Percentiles rank a stretch among this genome's conserved stretches.
Conservation (phyloP, 1,140 invertebrate genomes). For the Zaprionus kolodkinae region DNA sequence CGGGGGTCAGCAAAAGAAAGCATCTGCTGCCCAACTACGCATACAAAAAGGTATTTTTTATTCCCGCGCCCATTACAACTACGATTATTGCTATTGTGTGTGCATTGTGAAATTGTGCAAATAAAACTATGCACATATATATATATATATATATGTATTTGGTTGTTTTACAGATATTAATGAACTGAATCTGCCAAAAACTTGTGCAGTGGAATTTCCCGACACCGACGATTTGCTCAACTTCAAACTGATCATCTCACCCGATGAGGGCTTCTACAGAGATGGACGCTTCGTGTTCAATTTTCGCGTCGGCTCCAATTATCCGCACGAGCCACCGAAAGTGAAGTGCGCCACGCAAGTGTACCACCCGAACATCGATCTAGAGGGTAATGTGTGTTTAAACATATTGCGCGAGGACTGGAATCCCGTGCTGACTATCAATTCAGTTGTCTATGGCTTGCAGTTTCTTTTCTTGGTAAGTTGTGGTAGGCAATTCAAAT, state of each 20-base stretch:
- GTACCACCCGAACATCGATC: conserved; percentile 98
- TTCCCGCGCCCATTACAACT: conserved; percentile 4
- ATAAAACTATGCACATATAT: conserved; percentile 4
- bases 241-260: conserved; percentile 98
- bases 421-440: conserved; percentile 99
- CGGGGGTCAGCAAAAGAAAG: conserved; percentile 92
- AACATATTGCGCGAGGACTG: conserved; percentile 99
- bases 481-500: conserved; percentile 32
- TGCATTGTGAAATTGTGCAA: not conserved
- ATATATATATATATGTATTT: no score
- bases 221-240: conserved; percentile 97
- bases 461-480: conserved; percentile 98
- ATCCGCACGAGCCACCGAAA: conserved; percentile 98
- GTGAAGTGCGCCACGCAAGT: conserved; percentile 97
- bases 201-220: conserved; percentile 97
- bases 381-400: conserved; percentile 97
- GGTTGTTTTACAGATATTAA: conserved; percentile 93
- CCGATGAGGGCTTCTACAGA: conserved; percentile 99
- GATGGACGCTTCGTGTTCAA: conserved; percentile 97
- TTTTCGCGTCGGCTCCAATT: conserved; percentile 98
- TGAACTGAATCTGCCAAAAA: conserved; percentile 98
- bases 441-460: conserved; percentile 98
- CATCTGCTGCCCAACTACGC: conserved; percentile 97
- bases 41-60: conserved; percentile 95
- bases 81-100: not conserved